Evolutionary conservation across 1,140 invertebrate species (phyloP).

Genomic region (Mesaphorura yosii): DNA sequence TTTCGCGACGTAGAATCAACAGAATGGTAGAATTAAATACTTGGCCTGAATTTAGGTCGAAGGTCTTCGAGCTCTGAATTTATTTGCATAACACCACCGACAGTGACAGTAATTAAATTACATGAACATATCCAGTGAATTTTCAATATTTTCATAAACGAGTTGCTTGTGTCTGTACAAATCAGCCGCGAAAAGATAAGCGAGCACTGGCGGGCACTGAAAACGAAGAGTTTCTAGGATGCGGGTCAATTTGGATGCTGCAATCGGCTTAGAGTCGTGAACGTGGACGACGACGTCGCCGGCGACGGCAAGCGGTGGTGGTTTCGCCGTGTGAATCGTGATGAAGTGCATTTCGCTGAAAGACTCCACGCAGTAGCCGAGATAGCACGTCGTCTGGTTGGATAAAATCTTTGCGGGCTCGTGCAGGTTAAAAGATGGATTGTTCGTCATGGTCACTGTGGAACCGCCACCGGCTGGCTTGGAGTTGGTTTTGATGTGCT

Average conservation of each 20-base stretch:
- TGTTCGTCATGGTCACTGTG: too few species aligned
- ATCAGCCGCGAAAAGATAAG: background rate
- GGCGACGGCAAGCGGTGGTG: background rate
- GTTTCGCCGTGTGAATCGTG: too few species aligned
- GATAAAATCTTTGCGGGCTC: background rate
- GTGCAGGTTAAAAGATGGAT: background rate
- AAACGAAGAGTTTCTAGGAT: background rate
- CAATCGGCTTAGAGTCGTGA: background rate
- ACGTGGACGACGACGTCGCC: background rate
- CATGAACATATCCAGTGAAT: background rate
- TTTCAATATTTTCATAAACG: background rate
- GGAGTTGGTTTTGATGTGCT: too few species aligned
- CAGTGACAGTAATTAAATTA: background rate
- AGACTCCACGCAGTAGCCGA: background rate
- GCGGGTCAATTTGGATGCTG: background rate
- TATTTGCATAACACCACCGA: background rate
- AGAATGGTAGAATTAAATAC: too few species aligned
- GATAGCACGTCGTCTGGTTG: too few species aligned
- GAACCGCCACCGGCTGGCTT: too few species aligned
- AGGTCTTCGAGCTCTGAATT: background rate
- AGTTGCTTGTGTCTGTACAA: background rate
- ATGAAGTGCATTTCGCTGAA: too few species aligned
- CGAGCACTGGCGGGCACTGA: background rate
- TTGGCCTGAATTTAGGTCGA: too few species aligned
- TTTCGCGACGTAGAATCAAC: background rate